These are phyloP conservation scores for Nycticebus coucang DNA, from an alignment of 2,113 vertebrate genomes.

Conservation along the genomic window DNA sequence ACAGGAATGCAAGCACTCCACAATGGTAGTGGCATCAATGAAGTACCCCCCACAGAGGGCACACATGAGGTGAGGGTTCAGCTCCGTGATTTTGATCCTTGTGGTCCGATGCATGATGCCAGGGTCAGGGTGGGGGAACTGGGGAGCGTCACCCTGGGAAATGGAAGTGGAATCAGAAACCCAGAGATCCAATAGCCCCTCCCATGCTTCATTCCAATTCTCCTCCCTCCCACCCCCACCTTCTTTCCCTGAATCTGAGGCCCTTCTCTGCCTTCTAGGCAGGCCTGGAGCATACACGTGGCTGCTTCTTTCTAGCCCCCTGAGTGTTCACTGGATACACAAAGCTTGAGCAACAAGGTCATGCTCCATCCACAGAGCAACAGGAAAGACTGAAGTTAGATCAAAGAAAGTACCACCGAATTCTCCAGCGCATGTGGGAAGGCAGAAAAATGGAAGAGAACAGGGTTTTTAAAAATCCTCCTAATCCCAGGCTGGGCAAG, in stretches of 20 bases:
- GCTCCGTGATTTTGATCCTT: slow-evolving; percentile 88
- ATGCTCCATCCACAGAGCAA: neutral
- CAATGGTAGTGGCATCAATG: slow-evolving; percentile 96
- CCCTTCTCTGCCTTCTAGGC: neutral
- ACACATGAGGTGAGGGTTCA: slow-evolving; percentile 90
- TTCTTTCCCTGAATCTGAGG: neutral
- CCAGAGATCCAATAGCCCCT: neutral
- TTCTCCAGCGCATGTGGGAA: neutral
- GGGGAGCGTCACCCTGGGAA: slow-evolving; percentile 53
- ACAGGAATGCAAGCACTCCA: slow-evolving; percentile 98
- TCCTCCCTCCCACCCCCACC: no score
- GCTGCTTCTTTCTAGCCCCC: neutral
- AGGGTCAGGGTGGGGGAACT: neutral
- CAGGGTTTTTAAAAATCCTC: neutral
- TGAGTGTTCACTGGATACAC: neutral
- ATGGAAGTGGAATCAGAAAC: neutral
- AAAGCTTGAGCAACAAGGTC: neutral
- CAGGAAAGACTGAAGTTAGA: slow-evolving; percentile 11
- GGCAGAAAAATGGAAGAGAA: neutral
- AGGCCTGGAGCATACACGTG: fast-evolving
- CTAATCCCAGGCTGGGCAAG: neutral
- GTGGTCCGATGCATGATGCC: slow-evolving; percentile 87
- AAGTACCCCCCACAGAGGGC: slow-evolving; percentile 95
- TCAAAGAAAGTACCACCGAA: neutral
- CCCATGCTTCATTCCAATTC: fast-evolving